These are phyloP conservation scores for Amphiura filiformis DNA, from an alignment of 35 echinoderm and acorn worm species.

Conservation along the genomic window DNA sequence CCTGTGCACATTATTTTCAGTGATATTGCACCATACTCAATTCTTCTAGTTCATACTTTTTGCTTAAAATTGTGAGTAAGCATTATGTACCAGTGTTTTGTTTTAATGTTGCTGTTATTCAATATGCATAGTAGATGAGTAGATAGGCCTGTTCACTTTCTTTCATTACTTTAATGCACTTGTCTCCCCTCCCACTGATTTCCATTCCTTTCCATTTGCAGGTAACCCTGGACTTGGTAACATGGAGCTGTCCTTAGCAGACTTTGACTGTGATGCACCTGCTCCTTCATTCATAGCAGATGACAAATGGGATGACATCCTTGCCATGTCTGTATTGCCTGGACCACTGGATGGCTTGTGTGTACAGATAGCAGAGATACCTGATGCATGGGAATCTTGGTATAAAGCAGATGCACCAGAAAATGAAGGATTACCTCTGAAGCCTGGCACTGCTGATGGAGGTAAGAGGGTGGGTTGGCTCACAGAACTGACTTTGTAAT, in stretches of 20 bases:
- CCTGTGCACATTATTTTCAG: too few relatives aligned
- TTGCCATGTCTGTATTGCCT: slow-evolving; percentile 89
- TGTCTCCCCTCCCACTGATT: too few relatives aligned
- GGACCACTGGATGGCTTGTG: slow-evolving; percentile 85
- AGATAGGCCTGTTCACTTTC: too few relatives aligned
- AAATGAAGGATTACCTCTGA: slow-evolving; percentile 60
- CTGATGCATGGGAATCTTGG: slow-evolving; percentile 78
- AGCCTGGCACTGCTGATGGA: slow-evolving; percentile 35
- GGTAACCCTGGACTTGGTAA: slow-evolving; percentile 91
- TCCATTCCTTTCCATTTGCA: neutral
- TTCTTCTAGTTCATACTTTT: too few relatives aligned
- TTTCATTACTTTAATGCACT: too few relatives aligned
- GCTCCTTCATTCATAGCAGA: slow-evolving; percentile 62
- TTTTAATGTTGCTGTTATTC: too few relatives aligned
- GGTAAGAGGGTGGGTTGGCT: slow-evolving; percentile 20
- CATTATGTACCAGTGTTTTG: too few relatives aligned
- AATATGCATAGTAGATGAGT: too few relatives aligned
- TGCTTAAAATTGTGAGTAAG: too few relatives aligned
- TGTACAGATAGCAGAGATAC: slow-evolving; percentile 78
- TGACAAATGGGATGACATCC: slow-evolving; percentile 91
- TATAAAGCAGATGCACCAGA: slow-evolving; percentile 74
- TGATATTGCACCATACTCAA: too few relatives aligned
- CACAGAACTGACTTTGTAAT: too few relatives aligned
- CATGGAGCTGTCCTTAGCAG: slow-evolving; percentile 82
- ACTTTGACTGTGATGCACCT: slow-evolving; percentile 88